Conservation (phyloP, 2,797 vertebrate genomes). For the Prunella strophiata region DNA sequence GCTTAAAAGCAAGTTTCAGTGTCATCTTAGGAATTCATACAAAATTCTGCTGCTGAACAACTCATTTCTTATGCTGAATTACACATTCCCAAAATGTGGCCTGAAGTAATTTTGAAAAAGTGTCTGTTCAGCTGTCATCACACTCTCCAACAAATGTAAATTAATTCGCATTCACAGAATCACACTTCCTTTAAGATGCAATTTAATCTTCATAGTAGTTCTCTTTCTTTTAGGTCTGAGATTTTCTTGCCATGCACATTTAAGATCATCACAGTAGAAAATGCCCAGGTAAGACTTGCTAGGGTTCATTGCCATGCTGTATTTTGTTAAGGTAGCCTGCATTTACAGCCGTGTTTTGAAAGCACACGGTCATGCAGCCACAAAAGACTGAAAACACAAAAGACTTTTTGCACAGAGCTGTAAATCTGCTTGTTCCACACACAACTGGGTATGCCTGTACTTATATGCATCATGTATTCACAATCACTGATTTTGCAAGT, state of each 20-base stretch:
- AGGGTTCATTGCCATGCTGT: neutral
- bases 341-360: neutral
- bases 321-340: neutral
- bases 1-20: neutral
- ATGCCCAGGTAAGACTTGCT: neutral
- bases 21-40: neutral
- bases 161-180: neutral
- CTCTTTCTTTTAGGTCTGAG: neutral
- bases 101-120: neutral
- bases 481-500: neutral
- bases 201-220: neutral
- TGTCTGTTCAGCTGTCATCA: neutral
- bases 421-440: neutral
- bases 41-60: neutral
- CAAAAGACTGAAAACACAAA: neutral
- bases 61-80: neutral
- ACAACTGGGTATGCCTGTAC: neutral
- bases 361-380: neutral
- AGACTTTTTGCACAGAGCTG: neutral
- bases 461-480: neutral
- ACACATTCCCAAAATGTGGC: neutral
- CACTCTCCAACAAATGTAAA: neutral
- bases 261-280: neutral
- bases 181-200: neutral
- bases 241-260: neutral